phyloP scores from a whole-genome alignment of 2,797 vertebrate species.

The Diglossa cyanea region DNA sequence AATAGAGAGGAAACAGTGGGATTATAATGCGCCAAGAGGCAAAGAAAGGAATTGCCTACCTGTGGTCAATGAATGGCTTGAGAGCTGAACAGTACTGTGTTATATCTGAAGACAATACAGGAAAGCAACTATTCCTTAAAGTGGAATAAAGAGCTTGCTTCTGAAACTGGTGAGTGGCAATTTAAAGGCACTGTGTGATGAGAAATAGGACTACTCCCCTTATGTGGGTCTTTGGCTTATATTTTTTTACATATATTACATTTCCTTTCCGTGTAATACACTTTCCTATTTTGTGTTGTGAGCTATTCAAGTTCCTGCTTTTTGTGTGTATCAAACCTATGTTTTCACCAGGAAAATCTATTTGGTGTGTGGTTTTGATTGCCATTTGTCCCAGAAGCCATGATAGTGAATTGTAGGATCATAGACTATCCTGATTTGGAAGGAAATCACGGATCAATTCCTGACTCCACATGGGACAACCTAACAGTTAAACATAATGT shows the following conservation, averaged over 20 bases:
- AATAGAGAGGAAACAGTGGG: background rate
- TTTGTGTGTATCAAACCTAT: background rate
- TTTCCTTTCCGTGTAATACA: background rate
- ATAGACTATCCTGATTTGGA: background rate
- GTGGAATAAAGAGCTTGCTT: constrained; percentile 3
- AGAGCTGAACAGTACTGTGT: constrained; percentile 3
- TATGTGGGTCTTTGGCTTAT: background rate
- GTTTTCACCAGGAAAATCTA: background rate
- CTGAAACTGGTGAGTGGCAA: background rate
- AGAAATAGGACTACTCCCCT: background rate
- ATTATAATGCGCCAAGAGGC: background rate
- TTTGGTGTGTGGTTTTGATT: background rate
- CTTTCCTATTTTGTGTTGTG: background rate
- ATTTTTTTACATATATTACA: rapidly evolving
- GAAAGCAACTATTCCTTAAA: background rate
- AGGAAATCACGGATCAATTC: background rate
- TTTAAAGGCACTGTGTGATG: background rate
- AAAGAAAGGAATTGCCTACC: background rate
- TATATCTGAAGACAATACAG: constrained; percentile 3
- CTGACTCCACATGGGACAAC: background rate
- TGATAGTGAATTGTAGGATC: background rate
- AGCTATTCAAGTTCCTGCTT: background rate
- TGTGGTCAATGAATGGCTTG: background rate
- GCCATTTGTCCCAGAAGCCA: background rate
- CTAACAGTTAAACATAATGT: background rate